Evolutionary conservation across 2,888 invertebrate species (phyloP).

Genomic region (Hypselothyrea guttata): DNA sequence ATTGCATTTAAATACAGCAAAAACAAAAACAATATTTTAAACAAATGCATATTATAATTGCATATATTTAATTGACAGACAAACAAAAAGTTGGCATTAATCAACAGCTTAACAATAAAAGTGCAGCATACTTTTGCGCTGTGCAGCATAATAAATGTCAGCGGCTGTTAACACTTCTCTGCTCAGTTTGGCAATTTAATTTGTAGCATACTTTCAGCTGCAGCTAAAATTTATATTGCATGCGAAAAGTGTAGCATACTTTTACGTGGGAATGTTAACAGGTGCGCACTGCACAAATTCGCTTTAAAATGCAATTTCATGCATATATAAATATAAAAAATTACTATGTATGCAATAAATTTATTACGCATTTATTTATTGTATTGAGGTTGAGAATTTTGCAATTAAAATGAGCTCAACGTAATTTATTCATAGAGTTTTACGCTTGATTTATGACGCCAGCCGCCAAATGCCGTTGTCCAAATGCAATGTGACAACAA

Average conservation of each 20-base stretch:
- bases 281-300: no score
- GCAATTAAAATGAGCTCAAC: slow-evolving; percentile 42
- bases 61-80: no score
- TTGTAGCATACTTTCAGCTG: background rate
- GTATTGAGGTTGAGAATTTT: slow-evolving; percentile 27
- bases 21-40: no score
- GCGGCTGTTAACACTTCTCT: background rate
- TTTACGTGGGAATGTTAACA: background rate
- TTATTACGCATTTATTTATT: background rate
- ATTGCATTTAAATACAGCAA: no score
- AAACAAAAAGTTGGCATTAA: no score
- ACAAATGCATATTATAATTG: no score
- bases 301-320: no score
- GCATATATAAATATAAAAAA: no score
- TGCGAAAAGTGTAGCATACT: slow-evolving; percentile 1
- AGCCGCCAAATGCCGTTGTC: background rate
- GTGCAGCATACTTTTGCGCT: background rate
- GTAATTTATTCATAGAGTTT: slow-evolving; percentile 42
- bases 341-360: background rate
- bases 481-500: slow-evolving; percentile 7
- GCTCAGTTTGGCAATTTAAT: background rate
- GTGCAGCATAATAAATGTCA: background rate
- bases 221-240: background rate
- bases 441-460: slow-evolving; percentile 40
- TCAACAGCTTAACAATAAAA: no score